Base-by-base conservation (phyloP, 2,113 vertebrate species). In the cattle (Bos taurus) region DNA sequence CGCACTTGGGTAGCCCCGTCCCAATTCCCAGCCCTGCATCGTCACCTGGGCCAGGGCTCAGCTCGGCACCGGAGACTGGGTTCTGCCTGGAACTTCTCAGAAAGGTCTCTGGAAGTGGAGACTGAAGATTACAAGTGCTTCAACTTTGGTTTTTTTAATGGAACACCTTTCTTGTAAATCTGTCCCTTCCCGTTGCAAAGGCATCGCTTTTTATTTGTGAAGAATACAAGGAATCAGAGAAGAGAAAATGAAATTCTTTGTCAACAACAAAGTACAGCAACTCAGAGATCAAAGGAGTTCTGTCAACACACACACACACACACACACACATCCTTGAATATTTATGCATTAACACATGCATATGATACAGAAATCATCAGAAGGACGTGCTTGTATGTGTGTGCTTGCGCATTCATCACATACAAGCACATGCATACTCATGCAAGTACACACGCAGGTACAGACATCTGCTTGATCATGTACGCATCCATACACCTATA, bases 1-100 rank as follows among this genome's bases (percentile, higher is more conserved):
- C 93, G 98, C 98, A 97, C 98, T 98, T 97, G 97, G 98, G 98
- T 93, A 98, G 95, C 90, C 33, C 28, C 0, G 5, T 52, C 46
- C 86, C 59, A 50, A 13, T 30, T 36, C 30, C 23, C 19, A 57
- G 86, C 36, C 48, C 87, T 52, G 57, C 10, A 6, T 14, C 0
- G 1, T 80, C 25, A 28, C 62, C 93, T 60, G 62, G 46, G 6
- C 84, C 6, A 2, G 86, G 59, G 23, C 26, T 56, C n/a, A 48
- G 33, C 26, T 25, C 23, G 48, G 25, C 10, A 2, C 59, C 2
- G 0, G 33, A 46, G n/a, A 36, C 43, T 23, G 12, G 9, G 9
- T 21, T 48, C 60, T 26, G 36, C 62, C 88, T 33, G 52, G 30
- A 25, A 33, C 33, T 67, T n/a, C 78, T 94, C 87, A 48, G 78